Evolutionary conservation across 2,113 vertebrate species (phyloP), one percentile per base, ranked within the genome.

Genomic region (Carettochelys insculpta): DNA sequence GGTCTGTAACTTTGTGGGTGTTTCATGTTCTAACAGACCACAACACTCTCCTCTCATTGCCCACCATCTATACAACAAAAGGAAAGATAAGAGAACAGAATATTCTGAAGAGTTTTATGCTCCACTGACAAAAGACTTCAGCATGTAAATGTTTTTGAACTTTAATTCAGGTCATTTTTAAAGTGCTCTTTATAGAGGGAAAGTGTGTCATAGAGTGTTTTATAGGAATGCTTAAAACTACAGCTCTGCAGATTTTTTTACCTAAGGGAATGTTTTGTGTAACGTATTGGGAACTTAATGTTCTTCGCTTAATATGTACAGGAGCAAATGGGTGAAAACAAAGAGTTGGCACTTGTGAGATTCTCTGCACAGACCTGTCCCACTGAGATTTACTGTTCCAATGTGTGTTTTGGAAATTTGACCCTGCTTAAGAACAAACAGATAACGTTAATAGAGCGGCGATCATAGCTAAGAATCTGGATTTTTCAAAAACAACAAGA

Each of bases 101-200:
- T 56, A 13, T 73, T 81, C 54, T 1, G 0, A 88, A 95, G 77
- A 77, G 27, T n/a, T 77, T 96, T 76, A 77, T 90, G 61, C 43
- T 41, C 78, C 53, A 56, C 88, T 94, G 82, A 88, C 27, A 58
- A 83, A 93, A 82, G 41, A 50, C 38, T 77, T 41, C 48, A 78
- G 48, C 43, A 87, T 82, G 92, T 43, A 50, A 95, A 81, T 91
- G n/a, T 34, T 56, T 88, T 78, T 56, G 80, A 58, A 38, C 54
- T 43, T 65, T 52, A 95, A 93, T 83, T 86, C 48, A 27, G 48
- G n/a, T 58, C 14, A 45, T 91, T 93, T 56, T 86, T 10, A 87
- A 58, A 92, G 85, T 84, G 43, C 68, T 92, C 0, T 91, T 96
- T 92, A 84, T 54, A 77, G n/a, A 80, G 47, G 76, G 88, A 94